phyloP scores from a whole-genome alignment of 2,113 vertebrate genomes.

The Mirounga angustirostris region DNA sequence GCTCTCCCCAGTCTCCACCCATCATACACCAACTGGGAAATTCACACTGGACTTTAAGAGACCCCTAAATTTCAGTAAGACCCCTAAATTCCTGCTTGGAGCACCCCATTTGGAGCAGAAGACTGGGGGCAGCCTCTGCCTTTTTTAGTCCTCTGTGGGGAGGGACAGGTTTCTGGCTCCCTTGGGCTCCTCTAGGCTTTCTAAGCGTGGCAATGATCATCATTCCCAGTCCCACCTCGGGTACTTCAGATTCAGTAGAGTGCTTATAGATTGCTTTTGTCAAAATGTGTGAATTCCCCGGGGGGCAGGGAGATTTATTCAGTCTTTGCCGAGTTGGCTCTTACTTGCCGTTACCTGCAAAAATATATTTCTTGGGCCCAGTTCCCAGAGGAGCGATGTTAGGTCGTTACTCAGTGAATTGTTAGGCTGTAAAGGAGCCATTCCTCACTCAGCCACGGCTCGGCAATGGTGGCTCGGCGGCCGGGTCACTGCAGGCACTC shows the following conservation, averaged over 20 bases:
- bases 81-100: neutral
- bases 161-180: slow-evolving; percentile 11
- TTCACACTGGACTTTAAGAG: neutral
- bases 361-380: slow-evolving; percentile 88
- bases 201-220: slow-evolving; percentile 55
- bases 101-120: neutral
- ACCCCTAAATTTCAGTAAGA: neutral
- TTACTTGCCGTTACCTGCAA: slow-evolving; percentile 88
- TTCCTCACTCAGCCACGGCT: slow-evolving; percentile 86
- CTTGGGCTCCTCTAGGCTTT: neutral
- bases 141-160: neutral
- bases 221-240: slow-evolving; percentile 70
- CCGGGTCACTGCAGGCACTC: slow-evolving; percentile 80
- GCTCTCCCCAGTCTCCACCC: neutral
- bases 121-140: neutral
- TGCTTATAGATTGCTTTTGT: slow-evolving; percentile 87
- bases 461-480: slow-evolving; percentile 74
- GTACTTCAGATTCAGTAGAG: slow-evolving; percentile 82
- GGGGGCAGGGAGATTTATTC: slow-evolving; percentile 86
- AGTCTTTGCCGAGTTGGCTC: slow-evolving; percentile 83
- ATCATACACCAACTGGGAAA: neutral
- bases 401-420: slow-evolving; percentile 88
- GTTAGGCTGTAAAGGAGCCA: slow-evolving; percentile 87
- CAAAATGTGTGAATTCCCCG: slow-evolving; percentile 82
- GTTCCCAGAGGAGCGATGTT: slow-evolving; percentile 88